Evolutionary conservation across 2,113 vertebrate genomes (phyloP).

Genomic region (Cygnus atratus): DNA sequence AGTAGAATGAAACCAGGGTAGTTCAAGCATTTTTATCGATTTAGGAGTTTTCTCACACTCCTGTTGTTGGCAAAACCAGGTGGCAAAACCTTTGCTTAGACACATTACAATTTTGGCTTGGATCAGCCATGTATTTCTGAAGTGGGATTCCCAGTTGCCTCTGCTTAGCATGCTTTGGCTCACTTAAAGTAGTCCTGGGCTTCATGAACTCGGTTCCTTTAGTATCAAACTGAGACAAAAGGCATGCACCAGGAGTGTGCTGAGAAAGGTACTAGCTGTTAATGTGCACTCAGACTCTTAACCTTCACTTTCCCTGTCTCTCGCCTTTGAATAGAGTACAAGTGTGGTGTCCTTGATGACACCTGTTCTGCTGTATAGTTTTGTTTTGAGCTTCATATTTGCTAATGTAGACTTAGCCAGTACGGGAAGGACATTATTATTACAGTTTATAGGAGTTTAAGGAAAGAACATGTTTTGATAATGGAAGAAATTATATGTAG

Average conservation of each 20-base stretch:
- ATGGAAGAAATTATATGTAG: neutral
- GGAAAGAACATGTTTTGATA: neutral
- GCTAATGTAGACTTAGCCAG: neutral
- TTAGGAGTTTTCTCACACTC: neutral
- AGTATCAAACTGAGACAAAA: neutral
- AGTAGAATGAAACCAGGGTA: neutral
- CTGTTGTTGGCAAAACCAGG: neutral
- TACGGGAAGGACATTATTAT: neutral
- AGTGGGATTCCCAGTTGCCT: neutral
- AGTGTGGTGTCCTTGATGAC: accelerated
- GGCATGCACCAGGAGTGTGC: neutral
- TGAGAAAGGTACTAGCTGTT: neutral
- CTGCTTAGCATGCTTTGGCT: neutral
- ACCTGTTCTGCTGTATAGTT: neutral
- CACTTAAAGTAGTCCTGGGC: neutral
- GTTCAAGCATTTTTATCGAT: neutral
- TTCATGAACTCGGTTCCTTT: neutral
- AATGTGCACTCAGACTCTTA: neutral
- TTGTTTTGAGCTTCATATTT: neutral
- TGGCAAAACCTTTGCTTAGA: accelerated
- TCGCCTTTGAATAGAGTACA: accelerated
- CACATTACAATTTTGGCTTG: accelerated
- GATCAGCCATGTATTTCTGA: neutral
- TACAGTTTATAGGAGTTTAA: neutral
- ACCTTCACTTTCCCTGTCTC: neutral